Conservation (phyloP, 2,797 vertebrate genomes). For the Lateolabrax maculatus region DNA sequence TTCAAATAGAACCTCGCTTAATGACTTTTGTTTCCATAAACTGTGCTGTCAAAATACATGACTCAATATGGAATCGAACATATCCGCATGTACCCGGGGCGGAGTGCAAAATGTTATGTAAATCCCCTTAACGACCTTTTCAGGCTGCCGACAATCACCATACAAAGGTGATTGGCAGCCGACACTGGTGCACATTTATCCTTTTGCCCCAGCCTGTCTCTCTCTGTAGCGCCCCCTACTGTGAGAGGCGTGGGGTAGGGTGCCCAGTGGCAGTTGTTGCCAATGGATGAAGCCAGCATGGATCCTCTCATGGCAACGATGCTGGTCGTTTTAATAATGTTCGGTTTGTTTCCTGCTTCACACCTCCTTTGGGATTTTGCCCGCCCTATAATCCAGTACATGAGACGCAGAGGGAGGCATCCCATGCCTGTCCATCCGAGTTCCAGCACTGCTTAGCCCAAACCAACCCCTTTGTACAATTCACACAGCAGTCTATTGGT, state of each 20-base stretch:
- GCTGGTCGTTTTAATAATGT: constrained; percentile 84
- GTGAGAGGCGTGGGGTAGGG: constrained; percentile 88
- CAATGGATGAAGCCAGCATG: constrained; percentile 84
- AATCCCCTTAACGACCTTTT: constrained; percentile 88
- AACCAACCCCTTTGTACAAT: constrained; percentile 75
- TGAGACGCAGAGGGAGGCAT: constrained; percentile 84
- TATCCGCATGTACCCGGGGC: constrained; percentile 74
- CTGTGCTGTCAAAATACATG: constrained; percentile 42
- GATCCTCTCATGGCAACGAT: constrained; percentile 84
- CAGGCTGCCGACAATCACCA: constrained; percentile 80
- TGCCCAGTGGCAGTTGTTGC: constrained; percentile 86
- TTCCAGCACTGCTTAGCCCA: constrained; percentile 76
- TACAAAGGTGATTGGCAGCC: constrained; percentile 89
- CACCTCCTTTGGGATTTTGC: constrained; percentile 83
- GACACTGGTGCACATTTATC: constrained; percentile 86
- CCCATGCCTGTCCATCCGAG: constrained; percentile 84
- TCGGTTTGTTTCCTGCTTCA: constrained; percentile 85
- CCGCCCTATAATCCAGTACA: constrained; percentile 83
- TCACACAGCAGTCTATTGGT: constrained; percentile 70
- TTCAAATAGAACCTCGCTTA: not conserved
- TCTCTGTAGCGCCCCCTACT: constrained; percentile 88
- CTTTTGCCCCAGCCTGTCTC: constrained; percentile 80
- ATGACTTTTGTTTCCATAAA: constrained; percentile 35
- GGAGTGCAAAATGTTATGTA: constrained; percentile 87
- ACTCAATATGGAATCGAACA: constrained; percentile 73